Evolutionary conservation across 2,113 vertebrate genomes (phyloP), one percentile per base, ranked within the genome.

Genomic region (Psittacara wagleri): DNA sequence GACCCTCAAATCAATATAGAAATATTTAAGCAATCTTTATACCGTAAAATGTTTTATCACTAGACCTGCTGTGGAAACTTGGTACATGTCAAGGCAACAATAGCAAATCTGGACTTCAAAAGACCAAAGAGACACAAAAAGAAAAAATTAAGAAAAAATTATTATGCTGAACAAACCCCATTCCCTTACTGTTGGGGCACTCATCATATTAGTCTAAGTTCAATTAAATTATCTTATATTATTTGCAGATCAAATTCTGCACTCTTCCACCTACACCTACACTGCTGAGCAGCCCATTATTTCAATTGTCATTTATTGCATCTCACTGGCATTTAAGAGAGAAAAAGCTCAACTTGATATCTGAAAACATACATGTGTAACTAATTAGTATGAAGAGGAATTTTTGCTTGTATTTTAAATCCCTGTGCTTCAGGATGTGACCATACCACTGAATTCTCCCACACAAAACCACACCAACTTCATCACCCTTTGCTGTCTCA

Each of bases 401-500:
- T 8, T 61, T 15, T 1, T 55, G 51, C 51, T 31, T 28, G 35
- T 11, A 13, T 73, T 86, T 35, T 1, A 3, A 11, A 13, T 16
- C 28, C 63, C 43, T 3, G 25, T 54, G 52, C 75, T 64, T 69
- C 37, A 24, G 41, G 52, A 14, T 20, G 86, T 17, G 79, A 23
- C 66, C 48, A 6, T 44, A 35, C 13, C 66, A 2, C 35, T 6
- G 27, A 25, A 10, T 14, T 4, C 31, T 11, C 44, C 41, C 1
- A 1, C 7, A 20, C 52, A 44, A 41, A 76, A 14, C 44, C 43
- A 29, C 1, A 17, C 24, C 29, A 16, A 1, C 27, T 10, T 49
- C 1, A 6, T 19, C 13, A 7, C 13, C 4, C 33, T 0, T 2
- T 2, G 20, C n/a, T 13, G 49, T 3, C 70, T 23, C 62, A 7